Percentiles rank a stretch among this genome's conserved stretches.
These are phyloP conservation scores for Leptinotarsa undecemlineata DNA, from an alignment of 1,140 invertebrate species.

Conservation along the genomic window DNA sequence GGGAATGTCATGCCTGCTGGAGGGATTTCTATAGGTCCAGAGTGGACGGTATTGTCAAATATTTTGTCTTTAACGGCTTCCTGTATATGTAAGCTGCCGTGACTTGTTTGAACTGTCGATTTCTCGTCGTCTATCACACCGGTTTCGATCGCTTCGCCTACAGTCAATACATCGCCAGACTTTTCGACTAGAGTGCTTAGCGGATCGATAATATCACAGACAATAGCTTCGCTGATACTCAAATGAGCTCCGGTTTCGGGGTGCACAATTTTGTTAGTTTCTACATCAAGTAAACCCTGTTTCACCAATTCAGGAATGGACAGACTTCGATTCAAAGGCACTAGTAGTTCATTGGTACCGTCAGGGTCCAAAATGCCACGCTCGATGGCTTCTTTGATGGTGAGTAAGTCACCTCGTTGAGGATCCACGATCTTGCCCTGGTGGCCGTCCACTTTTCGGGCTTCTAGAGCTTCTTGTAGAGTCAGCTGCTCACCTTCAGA, in stretches of 20 bases:
- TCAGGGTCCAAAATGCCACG: constrained; percentile 81
- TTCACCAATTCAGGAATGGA: constrained; percentile 79
- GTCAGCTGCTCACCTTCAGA: constrained; percentile 66
- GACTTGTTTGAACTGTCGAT: constrained; percentile 69
- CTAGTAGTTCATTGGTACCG: constrained; percentile 73
- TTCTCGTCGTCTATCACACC: constrained; percentile 76
- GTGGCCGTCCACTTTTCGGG: constrained; percentile 74
- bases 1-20: constrained; percentile 75
- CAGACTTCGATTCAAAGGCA: constrained; percentile 80
- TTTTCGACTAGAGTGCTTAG: constrained; percentile 66
- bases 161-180: constrained; percentile 66
- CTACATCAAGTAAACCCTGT: constrained; percentile 81
- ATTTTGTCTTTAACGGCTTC: constrained; percentile 70
- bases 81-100: constrained; percentile 68
- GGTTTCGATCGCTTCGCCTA: constrained; percentile 78
- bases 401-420: constrained; percentile 75
- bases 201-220: constrained; percentile 85
- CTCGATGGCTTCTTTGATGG: constrained; percentile 81
- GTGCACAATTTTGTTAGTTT: constrained; percentile 82
- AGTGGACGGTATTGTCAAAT: constrained; percentile 58
- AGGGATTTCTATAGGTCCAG: constrained; percentile 56
- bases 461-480: constrained; percentile 75
- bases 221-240: constrained; percentile 78
- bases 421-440: constrained; percentile 83
- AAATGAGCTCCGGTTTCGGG: constrained; percentile 82